Conservation (phyloP, 2,797 vertebrate genomes). For the Chelmon rostratus region DNA sequence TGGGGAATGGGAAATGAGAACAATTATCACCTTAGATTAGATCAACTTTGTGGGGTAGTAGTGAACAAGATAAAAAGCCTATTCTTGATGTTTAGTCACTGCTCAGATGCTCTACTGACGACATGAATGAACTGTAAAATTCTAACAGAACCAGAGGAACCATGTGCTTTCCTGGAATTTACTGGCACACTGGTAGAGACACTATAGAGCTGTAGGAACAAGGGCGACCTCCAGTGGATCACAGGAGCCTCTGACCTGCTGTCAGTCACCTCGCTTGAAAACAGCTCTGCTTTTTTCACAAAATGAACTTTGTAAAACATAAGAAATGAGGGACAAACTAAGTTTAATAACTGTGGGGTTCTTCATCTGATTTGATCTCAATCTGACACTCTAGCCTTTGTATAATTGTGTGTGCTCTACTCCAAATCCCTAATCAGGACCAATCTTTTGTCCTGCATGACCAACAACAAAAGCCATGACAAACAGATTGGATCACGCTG, state of each 20-base stretch:
- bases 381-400: not conserved
- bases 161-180: not conserved
- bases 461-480: not conserved
- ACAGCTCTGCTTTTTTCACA: not conserved
- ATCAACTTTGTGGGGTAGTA: not conserved
- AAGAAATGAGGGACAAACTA: not conserved
- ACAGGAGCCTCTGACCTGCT: not conserved
- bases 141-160: not conserved
- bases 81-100: not conserved
- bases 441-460: not conserved
- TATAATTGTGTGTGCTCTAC: not conserved
- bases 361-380: not conserved
- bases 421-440: not conserved
- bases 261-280: not conserved
- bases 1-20: not conserved
- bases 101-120: not conserved
- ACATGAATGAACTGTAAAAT: not conserved
- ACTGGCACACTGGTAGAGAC: not conserved
- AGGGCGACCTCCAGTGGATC: conserved; percentile 2
- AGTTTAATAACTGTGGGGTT: not conserved
- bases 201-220: not conserved
- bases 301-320: not conserved
- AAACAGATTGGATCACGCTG: fast-evolving
- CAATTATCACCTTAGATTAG: not conserved
- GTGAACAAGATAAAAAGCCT: not conserved